Evolutionary conservation across 2,888 invertebrate species (phyloP), one percentile per base, ranked within the genome.

Genomic region (Idaea dimidiata): DNA sequence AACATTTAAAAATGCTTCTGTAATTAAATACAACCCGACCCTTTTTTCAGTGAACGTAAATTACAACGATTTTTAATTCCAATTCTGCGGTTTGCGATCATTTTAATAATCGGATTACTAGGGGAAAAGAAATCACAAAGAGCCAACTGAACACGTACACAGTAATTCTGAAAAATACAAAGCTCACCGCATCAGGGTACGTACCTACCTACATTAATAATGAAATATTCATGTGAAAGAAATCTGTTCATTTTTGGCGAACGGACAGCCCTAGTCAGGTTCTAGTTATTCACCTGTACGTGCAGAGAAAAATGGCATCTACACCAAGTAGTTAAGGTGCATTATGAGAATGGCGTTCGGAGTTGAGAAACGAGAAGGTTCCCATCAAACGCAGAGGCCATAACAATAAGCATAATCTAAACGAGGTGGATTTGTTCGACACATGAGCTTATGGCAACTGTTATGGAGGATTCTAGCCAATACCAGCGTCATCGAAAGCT

Each of bases 351-450:
- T 61, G 64, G 63, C 60, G 58, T 17, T 24, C 54, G 43, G n/a
- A 5, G 16, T 54, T 33, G 59, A 54, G 59, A 57, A 57, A 57
- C 56, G 56, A 56, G 63, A 63, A 59, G 63, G 65, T 63, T 68
- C 63, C 61, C 64, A 62, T 67, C 63, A 64, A 61, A 68, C 76
- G 72, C 72, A 77, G 74, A 70, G 70, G 73, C 80, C 80, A 81
- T 84, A 83, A 81, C 82, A 82, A 84, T 83, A 82, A 81, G 83
- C 80, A 83, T 85, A 82, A 86, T 84, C 80, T 79, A 77, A 83
- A 81, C 77, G 77, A 72, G 73, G 69, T 67, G 78, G 83, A 81
- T 85, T 83, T 82, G 83, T 83, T 79, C 80, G 74, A 79, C 79
- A 77, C 71, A 74, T 71, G 72, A 72, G 76, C 74, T 78, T 74